Base-by-base conservation (phyloP, 2,797 vertebrate species). In the Liasis olivaceus region DNA sequence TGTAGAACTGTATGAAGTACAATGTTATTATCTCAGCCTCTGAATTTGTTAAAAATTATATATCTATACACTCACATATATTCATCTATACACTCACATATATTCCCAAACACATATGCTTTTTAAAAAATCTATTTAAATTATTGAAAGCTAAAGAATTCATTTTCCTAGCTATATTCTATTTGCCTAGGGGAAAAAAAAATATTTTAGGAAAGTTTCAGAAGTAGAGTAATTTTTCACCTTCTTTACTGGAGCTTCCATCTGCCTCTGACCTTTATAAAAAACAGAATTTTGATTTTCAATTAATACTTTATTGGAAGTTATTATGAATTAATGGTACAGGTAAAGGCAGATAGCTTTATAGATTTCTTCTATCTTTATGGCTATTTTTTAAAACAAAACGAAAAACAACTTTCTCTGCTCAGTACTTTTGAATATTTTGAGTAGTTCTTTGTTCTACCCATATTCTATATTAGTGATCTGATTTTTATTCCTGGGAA, bases 301-400 rank as follows among this genome's bases (percentile, higher is more conserved):
- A 92, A 84, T 92, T 88, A 84, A 88, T 63, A 36, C 87, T 92
- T 89, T 63, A 88, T 89, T 88, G 91, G 56, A 64, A 88, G 47
- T 62, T 84, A 84, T 84, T 89, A 89, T 92, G 87, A 85, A 92
- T 84, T 89, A 72, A 89, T 64, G 69, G 36, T n/a, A 26, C 69
- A 84, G 51, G 72, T n/a, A 60, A 87, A 51, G 36, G 14, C 42
- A 89, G 69, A 59, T 84, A 54, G 58, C 58, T 54, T 92, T 91
- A 31, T n/a, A 60, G 28, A 54, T 88, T 87, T 31, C 54, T 24
- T 72, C 85, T 42, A 56, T 66, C 60, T 28, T 42, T 58, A 66
- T 66, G 13, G 15, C 9, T 42, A 9, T 11, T 26, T 26, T 63
- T 63, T n/a, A 51, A 63, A 15, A 26, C 2, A 91, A 84, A 36